These are phyloP conservation scores for Cantharis rustica DNA, from an alignment of 2,888 invertebrate species.

Conservation along the genomic window DNA sequence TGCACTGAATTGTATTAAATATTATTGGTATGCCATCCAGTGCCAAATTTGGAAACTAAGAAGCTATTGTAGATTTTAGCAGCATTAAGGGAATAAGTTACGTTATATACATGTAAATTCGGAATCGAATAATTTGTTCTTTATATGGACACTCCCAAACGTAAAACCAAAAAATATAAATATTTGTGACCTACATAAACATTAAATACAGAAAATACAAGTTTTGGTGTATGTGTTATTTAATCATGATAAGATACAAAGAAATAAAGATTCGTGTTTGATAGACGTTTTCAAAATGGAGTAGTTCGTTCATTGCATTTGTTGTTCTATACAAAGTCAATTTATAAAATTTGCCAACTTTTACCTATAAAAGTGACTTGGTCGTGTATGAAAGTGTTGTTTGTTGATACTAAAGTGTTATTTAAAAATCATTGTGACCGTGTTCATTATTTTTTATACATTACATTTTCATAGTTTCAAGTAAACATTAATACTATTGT, in stretches of 20 bases:
- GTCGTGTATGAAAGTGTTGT: constrained; percentile 18
- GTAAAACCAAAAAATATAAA: constrained; percentile 41
- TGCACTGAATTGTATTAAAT: not conserved
- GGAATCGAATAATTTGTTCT: constrained; percentile 45
- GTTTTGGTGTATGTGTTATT: constrained; percentile 40
- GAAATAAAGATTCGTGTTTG: constrained; percentile 46
- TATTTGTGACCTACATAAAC: constrained; percentile 44
- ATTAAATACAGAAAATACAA: constrained; percentile 39
- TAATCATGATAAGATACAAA: constrained; percentile 44
- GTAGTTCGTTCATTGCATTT: constrained; percentile 49
- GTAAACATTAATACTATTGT: constrained; percentile 18
- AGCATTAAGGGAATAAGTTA: constrained; percentile 2
- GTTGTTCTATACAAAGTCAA: constrained; percentile 40
- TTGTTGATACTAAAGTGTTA: constrained; percentile 7
- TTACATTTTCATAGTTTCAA: constrained; percentile 18
- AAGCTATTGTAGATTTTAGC: constrained; percentile 8
- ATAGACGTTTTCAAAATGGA: constrained; percentile 53
- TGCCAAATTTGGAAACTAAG: not conserved
- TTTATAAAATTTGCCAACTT: constrained; percentile 6
- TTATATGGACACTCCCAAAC: constrained; percentile 48
- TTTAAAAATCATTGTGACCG: constrained; percentile 18
- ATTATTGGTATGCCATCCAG: constrained; percentile 3
- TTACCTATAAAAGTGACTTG: constrained; percentile 13
- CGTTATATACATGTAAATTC: constrained; percentile 40
- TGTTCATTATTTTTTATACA: not conserved